phyloP scores from a whole-genome alignment of 2,797 vertebrate genomes.

The Chaetodon trifasciatus region DNA sequence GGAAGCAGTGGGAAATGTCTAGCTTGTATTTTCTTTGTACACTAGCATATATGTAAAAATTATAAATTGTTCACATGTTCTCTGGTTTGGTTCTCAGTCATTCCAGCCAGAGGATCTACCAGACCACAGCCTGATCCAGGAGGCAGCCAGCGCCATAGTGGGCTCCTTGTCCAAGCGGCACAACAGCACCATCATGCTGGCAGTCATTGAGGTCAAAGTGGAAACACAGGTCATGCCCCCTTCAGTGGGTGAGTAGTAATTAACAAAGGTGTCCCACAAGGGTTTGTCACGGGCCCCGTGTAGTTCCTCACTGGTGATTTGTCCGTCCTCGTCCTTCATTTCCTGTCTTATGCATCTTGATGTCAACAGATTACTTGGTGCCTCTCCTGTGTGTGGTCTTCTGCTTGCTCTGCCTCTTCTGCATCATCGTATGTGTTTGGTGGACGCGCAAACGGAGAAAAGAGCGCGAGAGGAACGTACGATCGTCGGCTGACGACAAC shows the following conservation, averaged over 20 bases:
- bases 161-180: slow-evolving; percentile 91
- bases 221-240: slow-evolving; percentile 89
- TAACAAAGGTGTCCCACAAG: slow-evolving; percentile 47
- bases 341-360: neutral
- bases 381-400: slow-evolving; percentile 90
- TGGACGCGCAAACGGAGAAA: slow-evolving; percentile 98
- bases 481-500: slow-evolving; percentile 81
- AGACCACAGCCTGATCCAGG: slow-evolving; percentile 92
- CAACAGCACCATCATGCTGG: slow-evolving; percentile 94
- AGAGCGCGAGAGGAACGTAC: slow-evolving; percentile 90
- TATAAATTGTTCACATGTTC: neutral
- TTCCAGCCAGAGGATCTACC: slow-evolving; percentile 90
- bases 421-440: slow-evolving; percentile 94
- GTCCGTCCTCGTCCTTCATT: neutral
- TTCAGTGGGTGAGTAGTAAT: slow-evolving; percentile 84
- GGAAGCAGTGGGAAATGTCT: no score
- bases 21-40: no score
- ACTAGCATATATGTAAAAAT: neutral
- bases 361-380: slow-evolving; percentile 90
- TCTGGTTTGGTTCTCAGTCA: slow-evolving; percentile 83
- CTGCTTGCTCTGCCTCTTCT: slow-evolving; percentile 92
- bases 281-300: neutral
- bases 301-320: neutral
- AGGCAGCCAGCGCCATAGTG: slow-evolving; percentile 90
- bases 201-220: slow-evolving; percentile 96